A percentile compares a stretch with the other conserved stretches of the same genome.
Conservation (phyloP, 2,888 invertebrate genomes). For the Folsomia candida region DNA sequence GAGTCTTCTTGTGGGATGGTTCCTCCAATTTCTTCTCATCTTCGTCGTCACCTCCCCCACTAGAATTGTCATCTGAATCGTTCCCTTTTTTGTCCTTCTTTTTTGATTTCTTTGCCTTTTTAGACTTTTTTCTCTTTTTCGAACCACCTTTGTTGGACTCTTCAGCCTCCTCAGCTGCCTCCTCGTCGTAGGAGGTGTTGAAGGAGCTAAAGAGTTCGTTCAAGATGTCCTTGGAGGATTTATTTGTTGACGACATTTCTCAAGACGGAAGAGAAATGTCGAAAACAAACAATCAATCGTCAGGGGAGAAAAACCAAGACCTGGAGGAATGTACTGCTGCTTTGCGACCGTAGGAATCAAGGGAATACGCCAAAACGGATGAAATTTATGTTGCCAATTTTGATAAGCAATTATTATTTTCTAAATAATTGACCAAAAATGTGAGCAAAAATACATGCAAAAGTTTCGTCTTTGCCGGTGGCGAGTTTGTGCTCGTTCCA, state of each 20-base stretch:
- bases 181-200: conserved; percentile 47
- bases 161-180: conserved; percentile 52
- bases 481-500: too few species aligned
- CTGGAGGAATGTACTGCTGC: neutral
- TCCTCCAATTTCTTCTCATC: neutral
- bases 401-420: too few species aligned
- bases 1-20: neutral
- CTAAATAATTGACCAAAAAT: too few species aligned
- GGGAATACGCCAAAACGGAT: neutral
- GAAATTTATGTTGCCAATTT: too few species aligned
- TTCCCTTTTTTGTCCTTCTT: conserved; percentile 47
- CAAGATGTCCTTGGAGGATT: conserved; percentile 75
- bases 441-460: too few species aligned
- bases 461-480: too few species aligned
- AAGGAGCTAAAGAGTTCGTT: conserved; percentile 67
- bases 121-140: conserved; percentile 42
- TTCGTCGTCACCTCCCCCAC: conserved; percentile 6
- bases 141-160: conserved; percentile 50
- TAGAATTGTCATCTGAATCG: neutral
- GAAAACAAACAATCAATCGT: conserved; percentile 5
- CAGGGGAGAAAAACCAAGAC: neutral
- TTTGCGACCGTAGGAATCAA: neutral
- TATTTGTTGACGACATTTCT: conserved; percentile 51
- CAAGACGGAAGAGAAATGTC: conserved; percentile 1
- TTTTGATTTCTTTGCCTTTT: conserved; percentile 54